Evolutionary conservation across 2,797 vertebrate genomes (phyloP), one percentile per base, ranked within the genome.

Genomic region (Myripristis jacobus): DNA sequence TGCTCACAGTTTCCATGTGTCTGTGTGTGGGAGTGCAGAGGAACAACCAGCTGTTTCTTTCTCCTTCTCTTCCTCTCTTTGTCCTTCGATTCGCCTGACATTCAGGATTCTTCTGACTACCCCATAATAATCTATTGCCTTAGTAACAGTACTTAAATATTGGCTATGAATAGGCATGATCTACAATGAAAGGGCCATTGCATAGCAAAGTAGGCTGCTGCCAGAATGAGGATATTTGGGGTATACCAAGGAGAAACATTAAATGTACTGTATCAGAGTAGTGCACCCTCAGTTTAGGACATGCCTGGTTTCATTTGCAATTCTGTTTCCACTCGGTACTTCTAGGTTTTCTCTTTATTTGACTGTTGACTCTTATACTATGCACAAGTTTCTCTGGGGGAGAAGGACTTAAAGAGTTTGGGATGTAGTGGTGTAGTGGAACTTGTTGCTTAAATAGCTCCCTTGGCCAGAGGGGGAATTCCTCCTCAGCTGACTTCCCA

Each of bases 1-100:
- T 77, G 75, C 74, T 93, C 91, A 92, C 84, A 88, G 61, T 92
- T 93, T 92, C 91, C 92, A 91, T 93, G 85, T 87, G 54, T 84
- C 81, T 66, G 71, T 73, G 77, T 82, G 91, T 91, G 86, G 91
- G 88, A 88, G 89, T 83, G 61, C 16, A 22, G 76, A 81, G 62
- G 84, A 90, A 88, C 82, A 87, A 84, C 87, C 87, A 86, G 80
- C 84, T 89, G 88, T 66, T 79, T 87, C 84, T 89, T 79, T 80
- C 80, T 88, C 83, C 65, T 65, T 74, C 36, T 72, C 22, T 75
- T 82, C 82, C 77, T 77, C 60, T 59, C 60, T 59, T 46, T 80
- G 70, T 65, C 73, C 78, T 62, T 82, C 50, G 52, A 47, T 54
- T 41, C 65, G 64, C 67, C 63, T 59, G 59, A 73, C 19, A 31